phyloP scores from a whole-genome alignment of 2,888 invertebrate genomes.

The Beris chalybata region DNA sequence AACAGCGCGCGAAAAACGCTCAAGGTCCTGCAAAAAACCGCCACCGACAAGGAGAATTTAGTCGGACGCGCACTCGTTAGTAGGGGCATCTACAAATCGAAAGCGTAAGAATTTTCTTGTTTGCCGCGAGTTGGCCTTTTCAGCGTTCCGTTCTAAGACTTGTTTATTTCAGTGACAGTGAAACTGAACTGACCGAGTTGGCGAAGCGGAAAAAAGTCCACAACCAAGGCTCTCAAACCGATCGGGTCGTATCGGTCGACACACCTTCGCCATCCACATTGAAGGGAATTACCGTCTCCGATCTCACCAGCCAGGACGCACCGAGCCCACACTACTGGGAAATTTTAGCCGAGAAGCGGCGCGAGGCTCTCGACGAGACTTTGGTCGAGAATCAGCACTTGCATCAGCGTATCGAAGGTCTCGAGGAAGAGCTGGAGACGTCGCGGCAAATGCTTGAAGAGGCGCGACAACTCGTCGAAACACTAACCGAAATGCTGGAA shows the following conservation, averaged over 20 bases:
- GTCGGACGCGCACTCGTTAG: constrained; percentile 63
- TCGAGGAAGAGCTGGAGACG: constrained; percentile 64
- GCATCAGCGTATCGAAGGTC: constrained; percentile 57
- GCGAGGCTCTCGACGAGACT: constrained; percentile 70
- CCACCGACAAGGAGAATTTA: constrained; percentile 75
- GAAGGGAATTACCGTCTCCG: constrained; percentile 62
- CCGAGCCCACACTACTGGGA: constrained; percentile 79
- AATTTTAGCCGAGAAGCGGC: constrained; percentile 72
- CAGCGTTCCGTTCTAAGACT: background rate
- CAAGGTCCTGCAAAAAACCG: constrained; percentile 72
- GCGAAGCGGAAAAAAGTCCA: constrained; percentile 56
- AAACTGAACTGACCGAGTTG: constrained; percentile 46
- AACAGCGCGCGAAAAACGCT: constrained; percentile 65
- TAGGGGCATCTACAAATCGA: constrained; percentile 60
- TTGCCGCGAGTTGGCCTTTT: constrained; percentile 1
- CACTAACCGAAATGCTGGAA: constrained; percentile 71
- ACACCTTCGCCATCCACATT: constrained; percentile 44
- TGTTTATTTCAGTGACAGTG: constrained; percentile 47
- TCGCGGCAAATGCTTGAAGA: constrained; percentile 75
- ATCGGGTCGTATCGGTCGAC: background rate
- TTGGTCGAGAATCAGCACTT: constrained; percentile 71
- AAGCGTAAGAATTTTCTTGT: constrained; percentile 54
- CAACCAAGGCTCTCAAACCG: constrained; percentile 60
- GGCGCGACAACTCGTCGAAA: constrained; percentile 72
- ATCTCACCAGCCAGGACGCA: constrained; percentile 68